Percentiles rank a stretch among this genome's conserved stretches.
Conservation (phyloP, 2,888 invertebrate genomes). For the Tetranychus piercei region DNA sequence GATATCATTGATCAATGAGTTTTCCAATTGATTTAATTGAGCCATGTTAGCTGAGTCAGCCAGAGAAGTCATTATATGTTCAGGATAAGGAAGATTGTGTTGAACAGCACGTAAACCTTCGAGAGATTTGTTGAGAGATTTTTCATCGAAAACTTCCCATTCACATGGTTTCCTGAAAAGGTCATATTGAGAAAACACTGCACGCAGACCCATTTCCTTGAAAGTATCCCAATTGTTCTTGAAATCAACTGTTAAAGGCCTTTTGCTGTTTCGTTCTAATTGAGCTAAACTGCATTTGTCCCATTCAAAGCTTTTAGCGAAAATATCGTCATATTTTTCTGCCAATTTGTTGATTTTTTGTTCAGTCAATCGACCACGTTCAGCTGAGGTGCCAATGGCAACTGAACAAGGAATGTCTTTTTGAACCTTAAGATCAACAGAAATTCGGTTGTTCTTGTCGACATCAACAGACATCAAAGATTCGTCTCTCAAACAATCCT, state of each 20-base stretch:
- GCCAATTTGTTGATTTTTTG: constrained; percentile 14
- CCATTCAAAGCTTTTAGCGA: constrained; percentile 5
- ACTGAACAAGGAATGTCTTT: background rate
- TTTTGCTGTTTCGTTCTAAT: background rate
- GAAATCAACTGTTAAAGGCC: background rate
- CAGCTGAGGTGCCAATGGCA: background rate
- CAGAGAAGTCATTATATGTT: background rate
- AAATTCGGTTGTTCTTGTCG: background rate
- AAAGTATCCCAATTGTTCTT: constrained; percentile 14
- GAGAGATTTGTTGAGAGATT: background rate
- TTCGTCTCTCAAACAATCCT: background rate
- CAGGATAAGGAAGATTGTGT: background rate
- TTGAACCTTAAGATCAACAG: background rate
- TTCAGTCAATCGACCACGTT: constrained; percentile 6
- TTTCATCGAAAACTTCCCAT: constrained; percentile 12
- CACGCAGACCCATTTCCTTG: constrained; percentile 11
- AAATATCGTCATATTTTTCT: constrained; percentile 11
- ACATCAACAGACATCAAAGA: background rate
- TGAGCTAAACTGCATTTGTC: background rate
- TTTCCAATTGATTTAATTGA: background rate
- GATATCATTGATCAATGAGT: constrained; percentile 12
- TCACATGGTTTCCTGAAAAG: constrained; percentile 13
- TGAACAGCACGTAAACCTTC: background rate
- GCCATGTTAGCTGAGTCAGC: background rate
- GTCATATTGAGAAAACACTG: constrained; percentile 9